Conservation (phyloP, 2,113 vertebrate species). For the Strix uralensis region DNA sequence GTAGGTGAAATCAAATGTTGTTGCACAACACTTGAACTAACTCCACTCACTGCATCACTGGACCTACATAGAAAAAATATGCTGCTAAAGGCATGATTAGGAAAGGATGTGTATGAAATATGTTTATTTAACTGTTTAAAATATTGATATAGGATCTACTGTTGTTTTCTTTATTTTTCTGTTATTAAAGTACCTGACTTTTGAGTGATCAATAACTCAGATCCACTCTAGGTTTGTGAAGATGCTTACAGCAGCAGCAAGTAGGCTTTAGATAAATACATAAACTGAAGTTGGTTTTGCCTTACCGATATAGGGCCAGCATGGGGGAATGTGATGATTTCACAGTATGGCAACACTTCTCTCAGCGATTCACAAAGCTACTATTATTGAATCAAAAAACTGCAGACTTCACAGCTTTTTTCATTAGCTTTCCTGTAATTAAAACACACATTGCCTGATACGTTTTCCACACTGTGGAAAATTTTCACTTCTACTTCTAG, state of each 20-base stretch:
- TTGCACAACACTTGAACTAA: neutral
- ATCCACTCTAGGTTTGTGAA: neutral
- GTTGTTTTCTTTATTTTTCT: neutral
- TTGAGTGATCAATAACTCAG: neutral
- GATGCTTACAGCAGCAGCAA: neutral
- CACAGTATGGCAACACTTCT: neutral
- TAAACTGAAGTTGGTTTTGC: neutral
- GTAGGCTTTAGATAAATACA: neutral
- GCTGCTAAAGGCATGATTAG: neutral
- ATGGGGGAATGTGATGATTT: neutral
- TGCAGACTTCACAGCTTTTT: neutral
- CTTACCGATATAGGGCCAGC: neutral
- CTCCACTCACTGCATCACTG: neutral
- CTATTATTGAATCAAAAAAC: neutral
- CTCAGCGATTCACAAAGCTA: neutral
- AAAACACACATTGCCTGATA: neutral
- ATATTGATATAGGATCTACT: neutral
- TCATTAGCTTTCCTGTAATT: conserved; percentile 21
- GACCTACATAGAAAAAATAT: neutral
- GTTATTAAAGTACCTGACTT: neutral
- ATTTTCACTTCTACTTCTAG: neutral
- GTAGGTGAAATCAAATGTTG: neutral
- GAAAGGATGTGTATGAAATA: neutral
- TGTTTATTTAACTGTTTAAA: neutral
- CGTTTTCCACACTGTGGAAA: neutral